Evolutionary conservation across 2,113 vertebrate genomes (phyloP), one percentile per base, ranked within the genome.

Genomic region (Percina caprodes): DNA sequence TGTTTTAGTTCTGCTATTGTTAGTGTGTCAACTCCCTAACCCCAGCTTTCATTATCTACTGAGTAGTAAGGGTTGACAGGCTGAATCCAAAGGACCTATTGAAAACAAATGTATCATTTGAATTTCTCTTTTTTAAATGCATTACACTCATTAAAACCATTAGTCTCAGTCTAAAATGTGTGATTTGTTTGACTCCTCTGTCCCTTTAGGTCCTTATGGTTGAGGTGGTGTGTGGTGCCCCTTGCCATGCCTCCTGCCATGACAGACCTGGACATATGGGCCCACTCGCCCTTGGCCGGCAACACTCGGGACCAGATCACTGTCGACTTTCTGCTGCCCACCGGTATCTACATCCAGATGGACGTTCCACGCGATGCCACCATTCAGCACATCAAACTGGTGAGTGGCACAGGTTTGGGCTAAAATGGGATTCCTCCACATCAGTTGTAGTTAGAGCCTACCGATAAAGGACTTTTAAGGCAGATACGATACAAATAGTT

Each of bases 191-290:
- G 7, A 26, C 19, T 70, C 18, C 16, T 67, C 54, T 76, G 18
- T 66, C 48, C 21, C 35, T 71, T 19, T 80, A 97, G 97, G 95
- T 93, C 96, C 96, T 93, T 94, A 92, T 97, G 96, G 95, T 98
- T 96, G 96, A 96, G 96, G 95, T 96, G 95, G 95, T 92, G 93
- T 48, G 91, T 91, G 94, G 79, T 90, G 74, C 77, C 77, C 90
- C 92, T 92, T 95, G 96, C 94, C 91, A 99, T 99, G 98, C 97
- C 98, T 97, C 98, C 98, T 93, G 97, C 98, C 87, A 96, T 99
- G 97, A 97, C 96, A 94, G 98, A 99, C 95, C 95, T 99, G 95
- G 98, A 99, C 95, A 97, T 98, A 93, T 99, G 98, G 98, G 97
- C 96, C 91, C 96, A 97, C 90, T 96, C 97, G 60, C 96, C 97